Base-by-base conservation (phyloP, 2,888 invertebrate genomes). In the Sericinus montela region DNA sequence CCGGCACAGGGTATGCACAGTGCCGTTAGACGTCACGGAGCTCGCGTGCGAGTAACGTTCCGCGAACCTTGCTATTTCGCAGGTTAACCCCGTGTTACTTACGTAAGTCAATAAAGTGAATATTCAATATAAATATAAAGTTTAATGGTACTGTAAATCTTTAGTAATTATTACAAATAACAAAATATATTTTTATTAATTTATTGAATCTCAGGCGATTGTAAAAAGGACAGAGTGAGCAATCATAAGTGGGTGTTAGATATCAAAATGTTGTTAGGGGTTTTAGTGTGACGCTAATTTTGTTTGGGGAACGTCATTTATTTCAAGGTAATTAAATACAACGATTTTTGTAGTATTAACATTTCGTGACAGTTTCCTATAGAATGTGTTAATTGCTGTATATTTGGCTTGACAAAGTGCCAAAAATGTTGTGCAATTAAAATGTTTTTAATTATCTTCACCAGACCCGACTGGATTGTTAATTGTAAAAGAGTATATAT, bases 61-160 rank as follows among this genome's bases (percentile, higher is more conserved):
- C 56, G 53, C 57, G 51, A 38, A 57, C 54, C 45, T 37, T 47
- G 42, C 45, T 51, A 42, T 50, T 47, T 40, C 46, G 23, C 28
- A 48, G 43, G 40, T 45, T 49, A 25, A 35, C 38, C 39, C 53
- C 69, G 67, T 61, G 56, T 59, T 67, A 79, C 82, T 81, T 82
- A 85, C 86, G 84, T 86, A 86, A 85, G 80, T 77, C 69, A 45
- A 28, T 45, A 47, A 19, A 28, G 45, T 50, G 34, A 44, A 35
- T n/a, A 23, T 34, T 45, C 3, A 25, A 44, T 15, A 25, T 14
- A 45, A 50, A 41, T 35, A 35, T 34, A 40, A 7, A 38, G 4
- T 9, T 8, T 8, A 11, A 1, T 6, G 5, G 5, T 5, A 10
- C 14, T 0, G 15, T 13, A 38, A 25, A 6, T 32, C 6, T 6